Base-by-base conservation (phyloP, 2,888 invertebrate genomes). In the Terebella lapidaria region DNA sequence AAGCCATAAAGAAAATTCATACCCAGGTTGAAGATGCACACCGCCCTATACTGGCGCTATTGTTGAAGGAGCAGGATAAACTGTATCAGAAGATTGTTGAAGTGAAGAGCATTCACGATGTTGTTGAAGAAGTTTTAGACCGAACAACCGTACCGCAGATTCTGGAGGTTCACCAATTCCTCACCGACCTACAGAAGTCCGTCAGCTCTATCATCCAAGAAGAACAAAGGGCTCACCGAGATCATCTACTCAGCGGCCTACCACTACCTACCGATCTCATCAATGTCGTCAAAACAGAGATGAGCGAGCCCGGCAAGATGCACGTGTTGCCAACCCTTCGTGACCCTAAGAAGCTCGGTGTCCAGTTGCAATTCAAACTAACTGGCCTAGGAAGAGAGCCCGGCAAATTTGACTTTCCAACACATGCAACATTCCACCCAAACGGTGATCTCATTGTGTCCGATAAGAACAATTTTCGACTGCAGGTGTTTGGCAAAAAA, bases 381-480 rank as follows among this genome's bases (percentile, higher is more conserved):
- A 53, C 52, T 1, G 57, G 59, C 1, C 22, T 29, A 2, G 64
- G 64, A 18, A 42, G 10, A 18, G 45, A 29, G 2, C 49, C 30
- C 5, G 60, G 57, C 2, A 45, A 57, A 56, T 66, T 66, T 54
- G 55, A 64, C 49, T 66, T 56, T 47, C 66, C 66, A 1, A 54
- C 56, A 15, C 60, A 65, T 49, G 66, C 64, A 20, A 52, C 56
- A 5, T 65, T 66, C 46, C n/a, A 59, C 1, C 60, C 57, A 3
- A 51, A 59, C 25, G 66, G 61, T 10, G 52, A 54, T 20, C 35
- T 66, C 35, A 28, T 63, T 25, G 66, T 66, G n/a, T 56, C 57
- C 22, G 66, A 66, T 51, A 66, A 66, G 45, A 66, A 66, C 54
- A 66, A 66, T 58, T 27, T 30, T n/a, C 61, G 66, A n/a, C 15